Conservation (phyloP, 1,140 invertebrate species). For the Agrilus planipennis region DNA sequence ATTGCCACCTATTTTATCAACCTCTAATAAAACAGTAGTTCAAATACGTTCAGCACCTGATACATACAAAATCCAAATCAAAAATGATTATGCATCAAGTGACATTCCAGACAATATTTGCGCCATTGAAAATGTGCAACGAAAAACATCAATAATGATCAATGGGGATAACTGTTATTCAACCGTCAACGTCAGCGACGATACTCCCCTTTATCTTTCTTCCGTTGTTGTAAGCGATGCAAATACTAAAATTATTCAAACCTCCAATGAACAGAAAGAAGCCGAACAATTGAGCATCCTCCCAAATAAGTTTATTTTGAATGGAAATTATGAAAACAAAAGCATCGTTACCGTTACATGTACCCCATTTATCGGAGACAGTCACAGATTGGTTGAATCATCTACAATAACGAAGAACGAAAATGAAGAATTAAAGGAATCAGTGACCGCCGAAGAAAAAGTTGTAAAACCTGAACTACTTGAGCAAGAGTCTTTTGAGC, state of each 20-base stretch:
- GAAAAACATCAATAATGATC: conserved; percentile 63
- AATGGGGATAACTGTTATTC: conserved; percentile 59
- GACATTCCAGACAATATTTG: conserved; percentile 13
- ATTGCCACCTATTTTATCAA: background rate
- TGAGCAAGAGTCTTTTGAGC: background rate
- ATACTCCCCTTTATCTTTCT: conserved; percentile 50
- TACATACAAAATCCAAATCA: conserved; percentile 47
- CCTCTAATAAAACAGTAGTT: conserved; percentile 27
- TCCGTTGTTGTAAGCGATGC: conserved; percentile 50
- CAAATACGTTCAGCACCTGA: conserved; percentile 31
- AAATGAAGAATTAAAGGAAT: background rate
- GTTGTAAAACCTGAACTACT: background rate
- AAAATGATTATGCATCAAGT: conserved; percentile 31
- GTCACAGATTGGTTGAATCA: background rate
- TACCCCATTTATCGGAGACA: conserved; percentile 12
- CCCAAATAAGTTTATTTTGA: too few relatives aligned
- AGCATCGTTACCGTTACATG: conserved; percentile 31
- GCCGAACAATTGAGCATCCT: conserved; percentile 5
- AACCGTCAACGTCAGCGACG: conserved; percentile 47
- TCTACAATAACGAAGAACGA: background rate
- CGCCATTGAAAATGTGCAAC: conserved; percentile 36
- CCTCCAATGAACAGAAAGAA: too few relatives aligned
- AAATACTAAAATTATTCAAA: conserved; percentile 11
- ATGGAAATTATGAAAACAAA: conserved; percentile 13
- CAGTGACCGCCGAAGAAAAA: background rate